A percentile compares a stretch with the other conserved stretches of the same genome.
Conservation (phyloP, 2,888 invertebrate genomes). For the Cephus nigrinus region DNA sequence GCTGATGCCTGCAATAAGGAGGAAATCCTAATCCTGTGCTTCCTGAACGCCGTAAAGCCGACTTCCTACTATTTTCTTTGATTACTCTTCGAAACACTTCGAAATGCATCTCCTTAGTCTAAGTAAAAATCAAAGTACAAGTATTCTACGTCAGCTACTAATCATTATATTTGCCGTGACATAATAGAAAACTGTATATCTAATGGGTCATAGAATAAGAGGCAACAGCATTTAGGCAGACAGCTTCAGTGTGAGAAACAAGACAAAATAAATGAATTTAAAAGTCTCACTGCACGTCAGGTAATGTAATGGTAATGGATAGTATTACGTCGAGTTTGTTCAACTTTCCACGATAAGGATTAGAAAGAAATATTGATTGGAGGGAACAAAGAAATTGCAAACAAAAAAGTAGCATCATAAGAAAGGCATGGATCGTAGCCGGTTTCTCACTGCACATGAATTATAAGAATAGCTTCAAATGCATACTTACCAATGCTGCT, state of each 20-base stretch:
- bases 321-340: not conserved
- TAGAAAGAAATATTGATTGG: not conserved
- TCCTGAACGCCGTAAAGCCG: conserved; percentile 4
- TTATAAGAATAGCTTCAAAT: not conserved
- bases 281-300: too few species aligned
- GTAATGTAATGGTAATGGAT: not conserved
- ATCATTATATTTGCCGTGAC: not conserved
- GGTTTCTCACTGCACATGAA: too few species aligned
- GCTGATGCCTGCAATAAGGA: conserved; percentile 5
- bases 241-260: not conserved
- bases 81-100: not conserved
- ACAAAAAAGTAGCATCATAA: not conserved
- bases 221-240: not conserved
- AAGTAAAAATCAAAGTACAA: not conserved
- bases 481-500: conserved; percentile 68
- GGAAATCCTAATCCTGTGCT: conserved; percentile 15
- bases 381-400: not conserved
- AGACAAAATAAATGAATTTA: not conserved
- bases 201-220: not conserved
- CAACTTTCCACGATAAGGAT: not conserved
- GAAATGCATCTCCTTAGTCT: not conserved
- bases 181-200: not conserved
- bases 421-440: too few species aligned
- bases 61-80: not conserved
- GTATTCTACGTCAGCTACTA: not conserved